phyloP scores from a whole-genome alignment of 2,797 vertebrate species.

The Nasua narica region DNA sequence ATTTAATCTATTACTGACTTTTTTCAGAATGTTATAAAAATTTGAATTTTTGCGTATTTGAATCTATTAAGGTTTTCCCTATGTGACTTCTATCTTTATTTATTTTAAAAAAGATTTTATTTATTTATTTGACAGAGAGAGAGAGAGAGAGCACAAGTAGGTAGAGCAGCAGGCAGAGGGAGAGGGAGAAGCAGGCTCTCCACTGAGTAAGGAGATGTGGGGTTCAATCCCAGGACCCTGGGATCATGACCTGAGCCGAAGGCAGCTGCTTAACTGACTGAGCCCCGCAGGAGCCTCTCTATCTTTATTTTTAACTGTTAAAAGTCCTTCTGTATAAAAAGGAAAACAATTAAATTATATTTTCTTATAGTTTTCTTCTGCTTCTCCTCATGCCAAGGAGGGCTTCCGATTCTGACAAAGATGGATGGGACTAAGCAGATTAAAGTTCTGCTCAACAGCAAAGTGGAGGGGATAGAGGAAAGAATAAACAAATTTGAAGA shows the following conservation, averaged over 20 bases:
- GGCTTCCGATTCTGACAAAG: neutral
- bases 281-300: neutral
- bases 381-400: neutral
- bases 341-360: neutral
- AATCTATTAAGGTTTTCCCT: neutral
- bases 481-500: neutral
- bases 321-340: neutral
- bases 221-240: no score
- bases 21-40: neutral
- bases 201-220: no score
- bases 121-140: no score
- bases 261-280: no score
- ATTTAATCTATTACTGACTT: neutral
- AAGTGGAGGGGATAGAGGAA: neutral
- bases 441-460: neutral
- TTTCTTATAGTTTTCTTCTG: neutral
- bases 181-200: no score
- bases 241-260: no score
- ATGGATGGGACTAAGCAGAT: neutral
- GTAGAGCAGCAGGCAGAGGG: no score
- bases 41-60: constrained; percentile 14
- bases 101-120: no score
- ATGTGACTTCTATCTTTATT: neutral
- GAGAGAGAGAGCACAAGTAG: no score
- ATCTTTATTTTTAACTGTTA: neutral